Conservation (phyloP, 2,113 vertebrate species). For the Odobenus rosmarus region DNA sequence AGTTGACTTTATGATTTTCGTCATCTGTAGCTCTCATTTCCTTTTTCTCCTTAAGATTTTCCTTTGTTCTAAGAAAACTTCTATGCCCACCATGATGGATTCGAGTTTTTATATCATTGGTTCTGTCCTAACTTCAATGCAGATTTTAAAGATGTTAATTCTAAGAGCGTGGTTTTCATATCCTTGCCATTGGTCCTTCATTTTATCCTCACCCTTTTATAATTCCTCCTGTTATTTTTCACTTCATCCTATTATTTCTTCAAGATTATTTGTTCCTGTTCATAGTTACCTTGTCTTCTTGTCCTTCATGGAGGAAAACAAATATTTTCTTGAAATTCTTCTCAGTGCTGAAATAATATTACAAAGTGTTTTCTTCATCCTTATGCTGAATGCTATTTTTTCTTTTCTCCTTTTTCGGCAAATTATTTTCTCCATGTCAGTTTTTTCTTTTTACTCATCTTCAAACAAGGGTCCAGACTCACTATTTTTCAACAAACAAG, state of each 20-base stretch:
- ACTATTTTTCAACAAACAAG: background rate
- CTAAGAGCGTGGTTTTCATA: background rate
- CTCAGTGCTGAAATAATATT: background rate
- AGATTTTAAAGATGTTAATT: background rate
- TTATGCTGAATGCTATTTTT: background rate
- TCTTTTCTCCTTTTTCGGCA: background rate
- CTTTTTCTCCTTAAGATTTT: background rate
- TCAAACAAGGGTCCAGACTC: background rate
- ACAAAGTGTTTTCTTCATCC: background rate
- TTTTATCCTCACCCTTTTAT: background rate
- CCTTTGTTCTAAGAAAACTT: background rate
- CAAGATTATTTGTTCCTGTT: background rate
- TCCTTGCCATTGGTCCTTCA: background rate
- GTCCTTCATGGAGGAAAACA: background rate
- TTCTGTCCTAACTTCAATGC: background rate
- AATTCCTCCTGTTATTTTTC: background rate
- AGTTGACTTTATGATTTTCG: background rate
- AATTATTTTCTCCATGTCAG: background rate
- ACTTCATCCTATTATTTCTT: background rate
- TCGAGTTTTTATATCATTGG: background rate
- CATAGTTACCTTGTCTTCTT: background rate
- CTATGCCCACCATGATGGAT: background rate
- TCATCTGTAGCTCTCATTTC: background rate
- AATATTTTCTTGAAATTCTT: conserved; percentile 23
- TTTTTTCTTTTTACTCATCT: conserved; percentile 25